Conservation (phyloP, 2,797 vertebrate species). For the Varecia variegata region DNA sequence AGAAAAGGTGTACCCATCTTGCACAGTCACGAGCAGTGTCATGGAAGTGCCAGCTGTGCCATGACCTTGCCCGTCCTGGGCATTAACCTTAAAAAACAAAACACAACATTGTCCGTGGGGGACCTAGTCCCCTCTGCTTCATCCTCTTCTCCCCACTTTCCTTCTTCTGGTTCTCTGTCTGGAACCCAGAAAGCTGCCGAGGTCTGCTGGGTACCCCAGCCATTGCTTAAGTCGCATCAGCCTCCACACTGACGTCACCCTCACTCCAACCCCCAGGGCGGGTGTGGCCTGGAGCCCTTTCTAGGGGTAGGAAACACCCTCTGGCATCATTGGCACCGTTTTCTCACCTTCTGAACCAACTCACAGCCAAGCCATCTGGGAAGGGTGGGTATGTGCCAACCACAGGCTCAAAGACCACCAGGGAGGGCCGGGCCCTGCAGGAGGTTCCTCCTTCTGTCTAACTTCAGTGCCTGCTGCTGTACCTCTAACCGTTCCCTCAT, state of each 20-base stretch:
- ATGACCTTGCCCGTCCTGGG: background rate
- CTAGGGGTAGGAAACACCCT: background rate
- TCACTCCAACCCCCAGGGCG: background rate
- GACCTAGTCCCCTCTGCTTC: background rate
- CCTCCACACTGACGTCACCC: fast-evolving
- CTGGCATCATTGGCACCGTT: background rate
- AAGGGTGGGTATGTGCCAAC: background rate
- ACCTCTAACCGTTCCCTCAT: background rate
- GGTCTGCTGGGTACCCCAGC: background rate
- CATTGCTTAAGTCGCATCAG: too few relatives aligned
- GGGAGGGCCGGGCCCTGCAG: background rate
- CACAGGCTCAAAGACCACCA: background rate
- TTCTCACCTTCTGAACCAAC: background rate
- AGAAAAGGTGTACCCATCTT: background rate
- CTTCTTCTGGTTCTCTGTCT: background rate
- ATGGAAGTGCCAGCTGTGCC: fast-evolving
- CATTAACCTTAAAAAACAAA: too few relatives aligned
- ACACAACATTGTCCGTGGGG: fast-evolving
- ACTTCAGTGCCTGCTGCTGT: background rate
- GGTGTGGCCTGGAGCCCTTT: background rate
- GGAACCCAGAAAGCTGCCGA: fast-evolving
- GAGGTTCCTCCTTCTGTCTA: background rate
- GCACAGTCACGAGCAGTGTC: fast-evolving
- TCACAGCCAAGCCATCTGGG: fast-evolving
- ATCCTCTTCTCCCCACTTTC: too few relatives aligned